phyloP scores from a whole-genome alignment of 2,113 vertebrate species.

The Spermophilus dauricus region DNA sequence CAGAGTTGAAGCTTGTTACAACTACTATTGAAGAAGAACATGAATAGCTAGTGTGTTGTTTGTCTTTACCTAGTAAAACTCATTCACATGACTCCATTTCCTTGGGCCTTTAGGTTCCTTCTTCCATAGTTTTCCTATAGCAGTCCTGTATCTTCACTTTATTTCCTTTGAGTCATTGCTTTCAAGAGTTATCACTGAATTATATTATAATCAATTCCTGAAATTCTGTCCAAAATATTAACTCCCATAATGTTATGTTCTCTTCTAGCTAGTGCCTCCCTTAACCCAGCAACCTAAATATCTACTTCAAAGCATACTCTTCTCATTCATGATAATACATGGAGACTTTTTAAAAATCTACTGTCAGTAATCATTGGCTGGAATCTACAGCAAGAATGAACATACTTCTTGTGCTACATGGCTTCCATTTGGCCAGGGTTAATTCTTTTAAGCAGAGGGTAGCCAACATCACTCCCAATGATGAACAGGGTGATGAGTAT shows the following conservation, averaged over 20 bases:
- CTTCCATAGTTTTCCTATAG: not conserved
- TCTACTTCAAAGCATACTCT: not conserved
- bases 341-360: not conserved
- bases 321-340: not conserved
- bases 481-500: not conserved
- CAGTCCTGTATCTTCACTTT: not conserved
- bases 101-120: not conserved
- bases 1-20: not conserved
- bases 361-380: not conserved
- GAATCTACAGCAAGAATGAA: not conserved
- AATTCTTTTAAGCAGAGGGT: not conserved
- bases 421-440: not conserved
- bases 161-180: not conserved
- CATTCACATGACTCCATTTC: not conserved
- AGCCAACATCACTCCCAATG: not conserved
- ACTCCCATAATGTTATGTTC: not conserved
- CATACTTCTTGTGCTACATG: not conserved
- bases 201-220: not conserved
- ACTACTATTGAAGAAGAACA: not conserved
- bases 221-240: not conserved
- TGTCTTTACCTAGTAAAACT: not conserved
- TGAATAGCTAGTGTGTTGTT: not conserved
- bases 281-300: not conserved
- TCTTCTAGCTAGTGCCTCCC: not conserved
- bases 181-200: not conserved